A percentile compares a stretch with the other conserved stretches of the same genome.
Conservation (phyloP, 2,113 vertebrate genomes). For the Ailurus styani region DNA sequence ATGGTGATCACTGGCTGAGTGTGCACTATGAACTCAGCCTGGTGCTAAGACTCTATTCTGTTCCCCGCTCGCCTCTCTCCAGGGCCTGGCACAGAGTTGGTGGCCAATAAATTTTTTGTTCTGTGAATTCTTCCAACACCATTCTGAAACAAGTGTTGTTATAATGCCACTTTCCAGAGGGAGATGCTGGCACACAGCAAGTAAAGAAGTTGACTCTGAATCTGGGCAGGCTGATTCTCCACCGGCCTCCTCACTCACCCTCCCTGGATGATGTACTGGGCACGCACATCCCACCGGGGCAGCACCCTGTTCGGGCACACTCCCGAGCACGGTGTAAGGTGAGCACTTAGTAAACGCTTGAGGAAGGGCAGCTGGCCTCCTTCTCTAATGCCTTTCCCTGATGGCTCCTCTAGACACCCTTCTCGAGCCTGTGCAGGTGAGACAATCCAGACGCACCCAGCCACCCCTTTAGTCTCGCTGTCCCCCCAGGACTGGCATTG, state of each 20-base stretch:
- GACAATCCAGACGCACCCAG: neutral
- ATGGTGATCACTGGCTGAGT: neutral
- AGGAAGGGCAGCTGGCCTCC: neutral
- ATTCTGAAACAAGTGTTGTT: neutral
- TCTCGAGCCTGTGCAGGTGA: neutral
- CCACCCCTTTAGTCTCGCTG: neutral
- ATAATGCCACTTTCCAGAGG: neutral
- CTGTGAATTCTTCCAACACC: neutral
- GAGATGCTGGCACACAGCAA: neutral
- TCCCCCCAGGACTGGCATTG: neutral
- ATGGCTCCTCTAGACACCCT: neutral
- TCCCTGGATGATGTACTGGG: neutral
- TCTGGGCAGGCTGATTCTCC: neutral
- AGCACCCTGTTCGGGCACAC: no score
- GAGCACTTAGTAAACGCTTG: neutral
- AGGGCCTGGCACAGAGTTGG: neutral
- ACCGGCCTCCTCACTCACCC: no score
- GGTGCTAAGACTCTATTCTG: neutral
- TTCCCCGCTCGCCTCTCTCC: neutral
- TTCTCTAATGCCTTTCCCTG: neutral
- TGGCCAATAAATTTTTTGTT: neutral
- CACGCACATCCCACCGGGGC: neutral
- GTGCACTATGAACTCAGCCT: neutral
- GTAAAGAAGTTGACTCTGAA: neutral
- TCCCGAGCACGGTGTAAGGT: fast-evolving